A percentile compares a stretch with the other conserved stretches of the same genome.
Evolutionary conservation across 2,888 invertebrate genomes (phyloP).

Genomic region (Girardia tigrina): DNA sequence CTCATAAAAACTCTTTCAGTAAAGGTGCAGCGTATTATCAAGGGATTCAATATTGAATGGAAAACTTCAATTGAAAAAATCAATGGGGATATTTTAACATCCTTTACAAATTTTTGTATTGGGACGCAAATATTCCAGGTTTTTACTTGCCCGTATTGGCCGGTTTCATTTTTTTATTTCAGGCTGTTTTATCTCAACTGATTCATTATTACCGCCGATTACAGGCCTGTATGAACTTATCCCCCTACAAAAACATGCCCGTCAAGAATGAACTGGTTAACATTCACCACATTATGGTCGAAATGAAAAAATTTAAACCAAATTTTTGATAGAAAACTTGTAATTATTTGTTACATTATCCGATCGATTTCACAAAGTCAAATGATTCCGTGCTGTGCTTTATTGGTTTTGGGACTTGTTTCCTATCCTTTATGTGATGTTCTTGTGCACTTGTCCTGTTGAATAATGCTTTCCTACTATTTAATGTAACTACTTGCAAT

Average conservation of each 20-base stretch:
- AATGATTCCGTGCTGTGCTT: too few relatives aligned
- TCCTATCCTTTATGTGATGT: too few relatives aligned
- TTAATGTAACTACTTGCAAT: too few relatives aligned
- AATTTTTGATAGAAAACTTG: conserved; percentile 58
- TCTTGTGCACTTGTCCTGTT: too few relatives aligned
- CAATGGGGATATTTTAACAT: conserved; percentile 77
- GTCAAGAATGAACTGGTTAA: conserved; percentile 72
- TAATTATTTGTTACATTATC: too few relatives aligned
- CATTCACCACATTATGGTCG: conserved; percentile 94
- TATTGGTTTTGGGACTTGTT: too few relatives aligned
- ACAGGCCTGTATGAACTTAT: conserved; percentile 74
- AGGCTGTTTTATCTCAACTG: conserved; percentile 75
- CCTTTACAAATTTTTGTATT: conserved; percentile 86
- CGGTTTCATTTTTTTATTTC: conserved; percentile 37
- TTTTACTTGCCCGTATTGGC: neutral
- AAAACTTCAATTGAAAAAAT: conserved; percentile 83
- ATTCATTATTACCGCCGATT: conserved; percentile 95
- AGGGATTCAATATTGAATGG: conserved; percentile 81
- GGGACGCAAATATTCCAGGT: conserved; percentile 80
- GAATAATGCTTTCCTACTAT: too few relatives aligned
- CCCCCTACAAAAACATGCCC: conserved; percentile 52
- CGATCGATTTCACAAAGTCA: too few relatives aligned
- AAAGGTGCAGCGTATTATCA: conserved; percentile 64
- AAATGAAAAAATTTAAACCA: conserved; percentile 96
- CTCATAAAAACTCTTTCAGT: too few relatives aligned